Evolutionary conservation across 2,888 invertebrate genomes (phyloP).

Genomic region (Aleiodes leptofemur): DNA sequence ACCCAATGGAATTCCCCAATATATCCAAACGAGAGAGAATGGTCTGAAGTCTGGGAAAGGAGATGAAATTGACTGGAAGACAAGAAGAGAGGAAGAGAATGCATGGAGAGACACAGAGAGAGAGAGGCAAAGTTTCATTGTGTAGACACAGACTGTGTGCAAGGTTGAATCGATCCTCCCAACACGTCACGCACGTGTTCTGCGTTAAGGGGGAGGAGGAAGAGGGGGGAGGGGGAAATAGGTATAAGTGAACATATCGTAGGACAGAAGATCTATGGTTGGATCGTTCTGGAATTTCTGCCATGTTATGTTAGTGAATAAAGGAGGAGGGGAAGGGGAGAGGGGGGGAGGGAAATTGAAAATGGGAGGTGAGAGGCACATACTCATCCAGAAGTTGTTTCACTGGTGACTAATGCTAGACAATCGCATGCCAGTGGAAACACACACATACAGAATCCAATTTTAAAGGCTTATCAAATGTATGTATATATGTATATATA

Average conservation of each 20-base stretch:
- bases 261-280: constrained; percentile 5
- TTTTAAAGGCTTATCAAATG: not conserved
- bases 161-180: not conserved
- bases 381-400: constrained; percentile 21
- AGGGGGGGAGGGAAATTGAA: not conserved
- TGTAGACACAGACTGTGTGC: not conserved
- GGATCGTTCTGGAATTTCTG: constrained; percentile 12
- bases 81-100: not conserved
- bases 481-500: not conserved
- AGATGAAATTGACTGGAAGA: constrained; percentile 8
- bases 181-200: constrained; percentile 17
- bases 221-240: no score
- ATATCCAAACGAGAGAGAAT: constrained; percentile 37
- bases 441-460: not conserved
- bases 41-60: no score
- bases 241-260: no score
- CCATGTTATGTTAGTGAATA: not conserved
- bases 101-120: not conserved
- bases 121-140: not conserved
- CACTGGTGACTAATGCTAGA: constrained; percentile 30
- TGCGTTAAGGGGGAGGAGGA: not conserved
- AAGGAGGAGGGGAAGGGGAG: not conserved
- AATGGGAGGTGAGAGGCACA: constrained; percentile 4
- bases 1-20: constrained; percentile 57
- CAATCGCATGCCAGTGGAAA: constrained; percentile 20